Percentiles rank a stretch among this genome's conserved stretches.
phyloP scores from a whole-genome alignment of 2,113 vertebrate genomes.

The Naja naja region DNA sequence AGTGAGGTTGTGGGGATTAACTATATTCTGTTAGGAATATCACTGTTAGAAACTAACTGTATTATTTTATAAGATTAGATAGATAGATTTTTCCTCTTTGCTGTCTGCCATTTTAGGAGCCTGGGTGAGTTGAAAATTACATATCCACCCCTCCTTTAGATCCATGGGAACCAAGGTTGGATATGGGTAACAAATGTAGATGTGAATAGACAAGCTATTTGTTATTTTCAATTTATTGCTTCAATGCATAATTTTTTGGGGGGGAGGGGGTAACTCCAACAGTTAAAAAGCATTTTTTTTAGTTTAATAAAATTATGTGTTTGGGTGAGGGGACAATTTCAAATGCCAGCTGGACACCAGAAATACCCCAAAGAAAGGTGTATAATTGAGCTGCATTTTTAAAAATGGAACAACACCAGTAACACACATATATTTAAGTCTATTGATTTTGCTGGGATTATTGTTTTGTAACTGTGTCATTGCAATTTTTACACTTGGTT shows the following conservation, averaged over 20 bases:
- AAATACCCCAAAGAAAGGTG: not conserved
- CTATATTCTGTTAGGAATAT: not conserved
- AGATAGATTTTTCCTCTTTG: slow-evolving; percentile 61
- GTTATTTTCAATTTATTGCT: not conserved
- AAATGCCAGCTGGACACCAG: not conserved
- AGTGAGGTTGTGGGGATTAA: slow-evolving; percentile 17
- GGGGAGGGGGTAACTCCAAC: not conserved
- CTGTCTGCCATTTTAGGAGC: slow-evolving; percentile 63
- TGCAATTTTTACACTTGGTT: not conserved
- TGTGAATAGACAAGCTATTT: not conserved
- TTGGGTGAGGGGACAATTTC: not conserved
- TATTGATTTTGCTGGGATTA: not conserved
- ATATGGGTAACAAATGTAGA: not conserved
- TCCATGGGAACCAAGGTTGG: slow-evolving; percentile 28
- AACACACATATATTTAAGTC: not conserved
- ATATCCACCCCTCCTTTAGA: slow-evolving; percentile 29
- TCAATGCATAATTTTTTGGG: slow-evolving; percentile 7
- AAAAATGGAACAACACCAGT: not conserved
- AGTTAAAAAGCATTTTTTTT: not conserved
- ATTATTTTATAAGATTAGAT: slow-evolving; percentile 71
- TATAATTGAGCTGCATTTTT: not conserved
- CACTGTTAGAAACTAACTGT: slow-evolving; percentile 60
- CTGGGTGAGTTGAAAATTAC: slow-evolving; percentile 42
- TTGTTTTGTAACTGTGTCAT: not conserved
- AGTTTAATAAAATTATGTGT: accelerated